Percentiles rank a stretch among this genome's conserved stretches.
Evolutionary conservation across 2,888 invertebrate genomes (phyloP).

Genomic region (Frankliniella fusca): DNA sequence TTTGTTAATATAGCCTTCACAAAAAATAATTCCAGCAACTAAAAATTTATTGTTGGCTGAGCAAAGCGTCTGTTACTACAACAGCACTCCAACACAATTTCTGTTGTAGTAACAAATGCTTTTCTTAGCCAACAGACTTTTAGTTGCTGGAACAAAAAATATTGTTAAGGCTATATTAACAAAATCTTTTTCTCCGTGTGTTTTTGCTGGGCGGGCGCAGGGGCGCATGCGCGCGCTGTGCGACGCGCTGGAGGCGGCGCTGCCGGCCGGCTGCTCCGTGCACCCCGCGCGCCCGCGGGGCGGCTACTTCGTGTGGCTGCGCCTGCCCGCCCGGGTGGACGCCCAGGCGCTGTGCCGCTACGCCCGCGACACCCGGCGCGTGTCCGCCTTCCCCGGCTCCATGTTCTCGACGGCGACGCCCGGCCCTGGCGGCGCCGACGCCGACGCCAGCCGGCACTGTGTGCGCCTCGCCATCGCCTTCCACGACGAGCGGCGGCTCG

Average conservation of each 20-base stretch:
- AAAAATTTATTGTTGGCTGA: too few species aligned
- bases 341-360: conserved; percentile 48
- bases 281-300: conserved; percentile 48
- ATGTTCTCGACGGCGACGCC: conserved; percentile 46
- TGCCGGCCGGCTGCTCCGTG: conserved; percentile 50
- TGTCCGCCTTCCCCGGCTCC: conserved; percentile 49
- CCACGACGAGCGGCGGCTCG: conserved; percentile 47
- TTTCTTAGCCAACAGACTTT: too few species aligned
- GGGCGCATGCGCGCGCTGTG: conserved; percentile 50
- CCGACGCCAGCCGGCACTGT: conserved; percentile 42
- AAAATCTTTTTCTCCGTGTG: conserved; percentile 41
- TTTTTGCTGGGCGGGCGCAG: too few species aligned
- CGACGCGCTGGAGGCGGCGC: conserved; percentile 46
- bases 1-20: too few species aligned
- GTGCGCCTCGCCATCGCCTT: conserved; percentile 54
- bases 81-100: too few species aligned
- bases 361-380: conserved; percentile 48
- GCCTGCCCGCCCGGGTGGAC: conserved; percentile 47
- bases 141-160: too few species aligned
- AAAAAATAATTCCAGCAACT: too few species aligned
- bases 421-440: background rate
- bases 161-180: too few species aligned
- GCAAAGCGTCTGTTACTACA: too few species aligned
- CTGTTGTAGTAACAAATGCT: too few species aligned
- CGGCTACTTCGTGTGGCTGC: conserved; percentile 61